Conservation (phyloP, 2,113 vertebrate genomes). For the Reinhardtius hippoglossoides region DNA sequence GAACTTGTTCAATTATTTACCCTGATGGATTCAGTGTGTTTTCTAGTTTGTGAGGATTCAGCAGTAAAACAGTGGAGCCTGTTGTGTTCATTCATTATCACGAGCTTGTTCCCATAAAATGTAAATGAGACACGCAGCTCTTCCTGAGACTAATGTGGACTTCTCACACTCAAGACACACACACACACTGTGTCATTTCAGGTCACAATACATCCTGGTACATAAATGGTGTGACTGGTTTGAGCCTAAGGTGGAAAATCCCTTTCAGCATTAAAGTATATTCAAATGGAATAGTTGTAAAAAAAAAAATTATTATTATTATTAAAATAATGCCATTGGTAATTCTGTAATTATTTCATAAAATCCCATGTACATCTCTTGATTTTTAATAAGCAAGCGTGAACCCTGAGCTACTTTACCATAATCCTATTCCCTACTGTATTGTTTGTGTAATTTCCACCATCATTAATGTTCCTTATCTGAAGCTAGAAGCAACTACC, state of each 20-base stretch:
- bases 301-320: too few species aligned
- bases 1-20: neutral
- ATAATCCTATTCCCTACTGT: neutral
- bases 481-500: neutral
- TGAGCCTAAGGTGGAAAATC: neutral
- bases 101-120: neutral
- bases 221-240: neutral
- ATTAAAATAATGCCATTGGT: too few species aligned
- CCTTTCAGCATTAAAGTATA: too few species aligned
- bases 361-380: neutral
- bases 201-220: neutral
- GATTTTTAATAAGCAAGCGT: neutral
- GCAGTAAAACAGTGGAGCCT: neutral
- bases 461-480: neutral
- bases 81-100: neutral
- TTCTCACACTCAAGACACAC: neutral
- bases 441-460: neutral
- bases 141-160: neutral
- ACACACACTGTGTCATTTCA: neutral
- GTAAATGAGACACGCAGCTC: neutral
- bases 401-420: conserved; percentile 36
- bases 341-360: too few species aligned
- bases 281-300: too few species aligned
- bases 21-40: neutral
- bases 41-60: neutral